Percentiles rank a stretch among this genome's conserved stretches.
Evolutionary conservation across 2,113 vertebrate species (phyloP).

Genomic region (Scomber scombrus): DNA sequence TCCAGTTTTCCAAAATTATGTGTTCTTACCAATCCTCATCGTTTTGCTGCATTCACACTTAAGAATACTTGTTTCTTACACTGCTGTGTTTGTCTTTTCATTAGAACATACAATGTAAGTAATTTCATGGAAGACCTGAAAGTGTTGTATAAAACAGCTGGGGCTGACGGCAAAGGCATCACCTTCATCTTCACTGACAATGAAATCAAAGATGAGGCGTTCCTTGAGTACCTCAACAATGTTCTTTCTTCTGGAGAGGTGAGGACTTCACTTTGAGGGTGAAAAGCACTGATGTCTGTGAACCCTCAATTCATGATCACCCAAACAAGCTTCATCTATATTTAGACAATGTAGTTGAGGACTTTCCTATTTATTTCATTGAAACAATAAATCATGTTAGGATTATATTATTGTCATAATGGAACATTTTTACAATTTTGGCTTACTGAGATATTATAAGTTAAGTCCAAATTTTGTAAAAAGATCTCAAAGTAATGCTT

Average conservation of each 20-base stretch:
- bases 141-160: conserved; percentile 83
- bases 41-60: neutral
- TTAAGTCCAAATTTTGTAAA: too few relatives aligned
- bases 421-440: too few relatives aligned
- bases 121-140: conserved; percentile 90
- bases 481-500: neutral
- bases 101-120: conserved; percentile 84
- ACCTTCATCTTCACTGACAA: conserved; percentile 90
- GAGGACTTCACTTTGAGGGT: neutral
- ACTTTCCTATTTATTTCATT: neutral
- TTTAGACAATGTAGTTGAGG: neutral
- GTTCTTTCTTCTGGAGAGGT: conserved; percentile 88
- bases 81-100: conserved; percentile 30
- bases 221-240: conserved; percentile 90
- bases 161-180: conserved; percentile 85
- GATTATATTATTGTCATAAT: too few relatives aligned
- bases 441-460: too few relatives aligned
- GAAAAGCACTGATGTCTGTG: neutral
- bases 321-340: neutral
- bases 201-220: conserved; percentile 89
- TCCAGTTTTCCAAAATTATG: too few relatives aligned
- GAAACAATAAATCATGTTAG: neutral
- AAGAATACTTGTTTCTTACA: neutral
- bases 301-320: neutral
- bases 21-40: too few relatives aligned